phyloP scores from a whole-genome alignment of 2,797 vertebrate species.

The Linurgus olivaceus region DNA sequence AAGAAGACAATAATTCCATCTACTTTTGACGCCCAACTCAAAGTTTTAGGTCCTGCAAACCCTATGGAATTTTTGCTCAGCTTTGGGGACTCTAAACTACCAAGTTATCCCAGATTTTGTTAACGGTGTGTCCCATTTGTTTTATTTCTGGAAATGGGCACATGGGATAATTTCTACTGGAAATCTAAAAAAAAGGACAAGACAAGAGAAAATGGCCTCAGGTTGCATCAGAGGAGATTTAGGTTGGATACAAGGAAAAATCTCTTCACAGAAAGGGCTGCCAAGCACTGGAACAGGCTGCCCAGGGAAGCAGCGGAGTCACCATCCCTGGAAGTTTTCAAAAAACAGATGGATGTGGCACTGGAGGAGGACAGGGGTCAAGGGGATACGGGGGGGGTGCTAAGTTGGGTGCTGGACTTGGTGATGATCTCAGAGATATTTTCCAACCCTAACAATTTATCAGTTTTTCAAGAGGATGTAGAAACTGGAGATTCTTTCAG shows the following conservation, averaged over 20 bases:
- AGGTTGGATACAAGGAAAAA: background rate
- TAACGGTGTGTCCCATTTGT: background rate
- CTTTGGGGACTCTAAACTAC: background rate
- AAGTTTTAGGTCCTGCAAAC: background rate
- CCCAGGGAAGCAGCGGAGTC: background rate
- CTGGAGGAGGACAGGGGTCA: background rate
- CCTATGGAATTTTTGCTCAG: background rate
- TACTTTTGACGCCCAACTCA: background rate
- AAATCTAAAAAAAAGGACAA: background rate
- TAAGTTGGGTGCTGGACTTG: background rate
- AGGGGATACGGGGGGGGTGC: accelerated
- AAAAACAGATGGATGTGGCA: accelerated
- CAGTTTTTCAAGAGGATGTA: background rate
- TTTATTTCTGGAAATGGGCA: background rate
- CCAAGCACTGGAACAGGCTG: background rate
- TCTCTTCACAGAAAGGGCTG: background rate
- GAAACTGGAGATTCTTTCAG: background rate
- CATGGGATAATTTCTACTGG: background rate
- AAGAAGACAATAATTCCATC: background rate
- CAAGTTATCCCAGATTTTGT: background rate
- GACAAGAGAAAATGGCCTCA: background rate
- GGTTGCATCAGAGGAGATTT: background rate
- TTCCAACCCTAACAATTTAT: background rate
- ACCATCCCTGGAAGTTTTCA: background rate
- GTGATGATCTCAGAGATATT: background rate